A percentile compares a stretch with the other conserved stretches of the same genome.
These are phyloP conservation scores for Acipenser transmontanus DNA, from an alignment of 2,797 vertebrate species.

Conservation along the genomic window DNA sequence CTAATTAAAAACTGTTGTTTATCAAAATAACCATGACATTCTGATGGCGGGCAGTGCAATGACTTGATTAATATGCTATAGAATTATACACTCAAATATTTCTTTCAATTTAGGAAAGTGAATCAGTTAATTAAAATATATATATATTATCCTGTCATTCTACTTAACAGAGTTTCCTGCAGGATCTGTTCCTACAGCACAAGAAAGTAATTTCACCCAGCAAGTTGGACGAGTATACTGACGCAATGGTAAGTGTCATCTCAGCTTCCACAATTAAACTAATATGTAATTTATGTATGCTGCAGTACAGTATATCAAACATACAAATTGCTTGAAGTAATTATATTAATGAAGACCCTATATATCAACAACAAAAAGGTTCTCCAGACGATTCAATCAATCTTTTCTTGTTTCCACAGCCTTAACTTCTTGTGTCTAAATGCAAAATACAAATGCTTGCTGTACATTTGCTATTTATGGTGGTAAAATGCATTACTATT, in stretches of 20 bases:
- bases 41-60: no score
- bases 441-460: no score
- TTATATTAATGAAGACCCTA: neutral
- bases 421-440: neutral
- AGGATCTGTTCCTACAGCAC: slow-evolving; percentile 79
- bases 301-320: neutral
- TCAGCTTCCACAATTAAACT: slow-evolving; percentile 17
- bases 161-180: slow-evolving; percentile 72
- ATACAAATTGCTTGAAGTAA: neutral
- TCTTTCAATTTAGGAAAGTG: no score
- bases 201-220: slow-evolving; percentile 60
- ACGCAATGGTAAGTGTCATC: slow-evolving; percentile 70
- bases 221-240: slow-evolving; percentile 85
- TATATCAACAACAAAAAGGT: no score
- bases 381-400: neutral
- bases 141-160: neutral
- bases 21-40: no score
- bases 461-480: no score
- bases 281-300: slow-evolving; percentile 8
- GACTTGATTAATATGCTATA: no score
- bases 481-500: no score
- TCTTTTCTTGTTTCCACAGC: neutral
- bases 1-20: no score
- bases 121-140: no score
- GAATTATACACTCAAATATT: no score